Evolutionary conservation across 2,888 invertebrate genomes (phyloP).

Genomic region (Plutella xylostella): DNA sequence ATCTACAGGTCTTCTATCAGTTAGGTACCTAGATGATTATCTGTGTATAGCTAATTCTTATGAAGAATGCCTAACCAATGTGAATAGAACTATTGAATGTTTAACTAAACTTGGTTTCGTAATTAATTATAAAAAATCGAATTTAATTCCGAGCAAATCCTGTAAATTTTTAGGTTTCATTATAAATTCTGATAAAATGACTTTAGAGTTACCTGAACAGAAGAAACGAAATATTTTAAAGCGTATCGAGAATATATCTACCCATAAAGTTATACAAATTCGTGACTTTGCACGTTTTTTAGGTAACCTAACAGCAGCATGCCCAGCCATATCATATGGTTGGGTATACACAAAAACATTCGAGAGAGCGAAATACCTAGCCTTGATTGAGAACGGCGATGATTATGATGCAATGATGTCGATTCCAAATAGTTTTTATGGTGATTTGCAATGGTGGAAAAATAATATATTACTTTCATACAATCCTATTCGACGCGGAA

Average conservation of each 20-base stretch:
- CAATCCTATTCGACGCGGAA: background rate
- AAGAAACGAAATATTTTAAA: background rate
- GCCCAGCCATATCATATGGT: constrained; percentile 1
- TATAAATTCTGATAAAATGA: background rate
- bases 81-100: background rate
- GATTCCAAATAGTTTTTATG: no score
- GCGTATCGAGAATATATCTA: background rate
- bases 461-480: background rate
- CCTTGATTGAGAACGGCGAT: background rate
- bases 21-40: background rate
- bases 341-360: constrained; percentile 6
- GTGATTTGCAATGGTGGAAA: constrained; percentile 4
- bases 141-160: background rate
- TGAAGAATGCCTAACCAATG: background rate
- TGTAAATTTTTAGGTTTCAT: background rate
- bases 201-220: background rate
- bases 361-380: constrained; percentile 1
- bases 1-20: background rate
- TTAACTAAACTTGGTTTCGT: background rate
- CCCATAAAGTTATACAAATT: background rate
- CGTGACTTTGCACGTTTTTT: constrained; percentile 1
- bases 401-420: no score
- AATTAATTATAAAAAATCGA: background rate
- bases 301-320: background rate
- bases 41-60: background rate